Conservation (phyloP, 2,888 invertebrate species). For the Lithosia quadra region DNA sequence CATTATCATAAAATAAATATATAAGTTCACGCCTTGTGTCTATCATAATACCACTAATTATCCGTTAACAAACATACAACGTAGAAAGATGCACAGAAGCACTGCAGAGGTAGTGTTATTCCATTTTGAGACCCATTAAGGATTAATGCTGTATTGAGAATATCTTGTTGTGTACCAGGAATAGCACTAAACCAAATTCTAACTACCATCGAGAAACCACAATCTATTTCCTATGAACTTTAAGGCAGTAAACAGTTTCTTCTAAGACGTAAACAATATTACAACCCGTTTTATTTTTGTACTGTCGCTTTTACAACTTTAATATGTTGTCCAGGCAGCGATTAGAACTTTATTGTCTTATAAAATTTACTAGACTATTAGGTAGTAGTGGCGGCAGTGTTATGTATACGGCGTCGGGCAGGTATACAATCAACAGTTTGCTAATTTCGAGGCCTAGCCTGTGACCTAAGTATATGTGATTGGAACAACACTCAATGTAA, state of each 20-base stretch:
- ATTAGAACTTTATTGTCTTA: background rate
- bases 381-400: background rate
- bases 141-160: background rate
- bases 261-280: background rate
- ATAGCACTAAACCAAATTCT: background rate
- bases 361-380: background rate
- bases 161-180: background rate
- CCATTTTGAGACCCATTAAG: too few species aligned
- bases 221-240: background rate
- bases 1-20: too few species aligned
- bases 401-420: background rate
- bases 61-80: too few species aligned
- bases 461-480: background rate
- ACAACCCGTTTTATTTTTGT: background rate
- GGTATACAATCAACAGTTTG: background rate
- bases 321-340: background rate
- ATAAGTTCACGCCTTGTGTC: too few species aligned
- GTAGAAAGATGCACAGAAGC: background rate
- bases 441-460: background rate
- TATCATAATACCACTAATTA: too few species aligned
- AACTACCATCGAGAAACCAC: background rate
- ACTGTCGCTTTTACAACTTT: constrained; percentile 2
- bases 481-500: background rate
- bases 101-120: background rate
- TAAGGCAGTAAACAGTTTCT: background rate